These are phyloP conservation scores for Cloeon dipterum DNA, from an alignment of 2,888 invertebrate genomes.

Conservation along the genomic window DNA sequence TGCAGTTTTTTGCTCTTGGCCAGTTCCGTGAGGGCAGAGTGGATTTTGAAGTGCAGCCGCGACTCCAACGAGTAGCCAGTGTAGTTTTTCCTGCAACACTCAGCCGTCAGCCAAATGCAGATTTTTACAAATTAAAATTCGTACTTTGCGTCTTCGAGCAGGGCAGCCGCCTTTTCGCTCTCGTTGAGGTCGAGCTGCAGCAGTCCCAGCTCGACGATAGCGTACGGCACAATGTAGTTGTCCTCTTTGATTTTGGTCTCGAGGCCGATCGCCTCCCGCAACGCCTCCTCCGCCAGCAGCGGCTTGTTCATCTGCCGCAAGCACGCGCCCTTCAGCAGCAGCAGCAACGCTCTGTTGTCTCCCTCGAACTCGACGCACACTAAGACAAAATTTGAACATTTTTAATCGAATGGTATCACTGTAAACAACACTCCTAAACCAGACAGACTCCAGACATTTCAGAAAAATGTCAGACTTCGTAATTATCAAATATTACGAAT, in stretches of 20 bases:
- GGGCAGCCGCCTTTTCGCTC: constrained; percentile 36
- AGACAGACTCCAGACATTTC: too few relatives aligned
- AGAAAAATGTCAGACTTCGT: too few relatives aligned
- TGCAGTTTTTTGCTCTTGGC: constrained; percentile 6
- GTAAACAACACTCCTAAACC: too few relatives aligned
- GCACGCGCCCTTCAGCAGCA: constrained; percentile 63
- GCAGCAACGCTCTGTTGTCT: constrained; percentile 52
- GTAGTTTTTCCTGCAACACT: constrained; percentile 54
- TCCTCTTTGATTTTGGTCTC: constrained; percentile 59
- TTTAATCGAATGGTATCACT: too few relatives aligned
- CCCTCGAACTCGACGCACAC: constrained; percentile 23
- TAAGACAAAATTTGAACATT: not conserved
- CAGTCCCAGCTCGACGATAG: constrained; percentile 65
- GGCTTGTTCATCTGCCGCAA: constrained; percentile 55
- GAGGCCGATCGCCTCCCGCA: constrained; percentile 34
- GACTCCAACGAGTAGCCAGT: constrained; percentile 75
- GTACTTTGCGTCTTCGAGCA: constrained; percentile 67
- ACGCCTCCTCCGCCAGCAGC: constrained; percentile 51
- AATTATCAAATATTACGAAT: too few relatives aligned
- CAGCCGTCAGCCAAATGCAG: not conserved
- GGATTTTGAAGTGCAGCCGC: constrained; percentile 70
- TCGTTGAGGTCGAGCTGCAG: constrained; percentile 48
- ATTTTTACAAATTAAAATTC: constrained; percentile 9
- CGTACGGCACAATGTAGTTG: constrained; percentile 62
- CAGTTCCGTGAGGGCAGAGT: constrained; percentile 28